phyloP scores from a whole-genome alignment of 2,797 vertebrate species.

The Adelosebastes latens region DNA sequence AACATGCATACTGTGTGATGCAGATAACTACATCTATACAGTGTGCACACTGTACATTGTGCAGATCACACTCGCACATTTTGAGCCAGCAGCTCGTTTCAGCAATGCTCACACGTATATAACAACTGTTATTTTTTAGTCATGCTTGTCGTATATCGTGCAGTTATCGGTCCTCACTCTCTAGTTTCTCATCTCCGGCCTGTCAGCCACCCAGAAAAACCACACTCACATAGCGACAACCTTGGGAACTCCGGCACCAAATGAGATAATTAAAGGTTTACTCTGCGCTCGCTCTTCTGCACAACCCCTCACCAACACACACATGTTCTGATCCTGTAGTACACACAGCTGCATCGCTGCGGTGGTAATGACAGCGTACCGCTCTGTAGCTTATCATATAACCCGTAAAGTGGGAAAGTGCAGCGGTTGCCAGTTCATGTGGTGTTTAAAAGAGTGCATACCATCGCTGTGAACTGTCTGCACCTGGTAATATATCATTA shows the following conservation, averaged over 20 bases:
- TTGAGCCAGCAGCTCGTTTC: background rate
- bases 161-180: background rate
- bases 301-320: slow-evolving; percentile 6
- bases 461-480: slow-evolving; percentile 33
- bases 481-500: slow-evolving; percentile 19
- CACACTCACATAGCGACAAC: slow-evolving; percentile 39
- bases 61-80: background rate
- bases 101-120: background rate
- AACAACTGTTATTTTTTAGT: background rate
- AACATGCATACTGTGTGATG: background rate
- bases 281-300: slow-evolving; percentile 30
- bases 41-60: background rate
- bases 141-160: background rate
- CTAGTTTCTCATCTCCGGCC: slow-evolving; percentile 10
- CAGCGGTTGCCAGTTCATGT: slow-evolving; percentile 30
- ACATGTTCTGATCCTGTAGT: background rate
- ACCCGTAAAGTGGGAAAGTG: slow-evolving; percentile 50
- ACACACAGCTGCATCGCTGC: slow-evolving; percentile 43
- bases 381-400: slow-evolving; percentile 55
- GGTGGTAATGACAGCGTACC: slow-evolving; percentile 62
- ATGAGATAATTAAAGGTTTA: slow-evolving; percentile 71
- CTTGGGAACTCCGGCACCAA: slow-evolving; percentile 58
- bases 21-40: background rate
- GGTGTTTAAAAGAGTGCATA: slow-evolving; percentile 21
- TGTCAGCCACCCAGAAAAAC: slow-evolving; percentile 39